Base-by-base conservation (phyloP, 30 jellyfish, hydroid and myxozoan genomes). In the Pseudorhiza aurosa region DNA sequence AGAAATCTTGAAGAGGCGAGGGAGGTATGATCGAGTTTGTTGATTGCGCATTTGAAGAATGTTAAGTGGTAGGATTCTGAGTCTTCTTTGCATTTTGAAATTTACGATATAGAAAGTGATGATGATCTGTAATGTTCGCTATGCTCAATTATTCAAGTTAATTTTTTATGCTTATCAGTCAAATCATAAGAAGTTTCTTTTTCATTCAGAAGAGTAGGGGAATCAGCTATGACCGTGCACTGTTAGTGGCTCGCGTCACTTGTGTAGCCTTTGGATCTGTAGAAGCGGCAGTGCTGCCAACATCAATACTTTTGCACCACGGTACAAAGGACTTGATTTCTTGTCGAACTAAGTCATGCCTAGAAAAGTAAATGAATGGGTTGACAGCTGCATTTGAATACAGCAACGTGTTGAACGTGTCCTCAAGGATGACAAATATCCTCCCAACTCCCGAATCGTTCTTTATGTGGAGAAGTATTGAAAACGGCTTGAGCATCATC, bases 401-500 rank as follows among this genome's bases (percentile, higher is more conserved):
- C 21, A 69, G 83, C 47, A 69, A 18, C 19, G 83, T 69, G 30
- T 69, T 69, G 69, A 69, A 69, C 8, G 69, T 22, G 67, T 69
- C 83, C 30, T 69, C 83, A 0, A 69, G 51, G 21, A 47, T 43
- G 51, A 69, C 51, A n/a, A 69, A 25, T 27, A 44, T 27, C 14
- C 19, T 35, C 21, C 29, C 42, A 17, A 29, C 39, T 15, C n/a
- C 31, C 1, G 33, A 35, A 31, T 69, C 67, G 21, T 22, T 18
- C 43, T 44, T 28, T 11, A 39, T 43, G 30, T 68, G 42, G 26
- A 39, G 12, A 19, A 42, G 32, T n/a, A 69, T 69, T 19, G 83
- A 69, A 18, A 69, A 40, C 14, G 83, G 83, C 69, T 69, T 69
- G 68, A 69, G 83, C 70, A 69, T 22, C 83, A 69, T 21, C 22